A percentile compares a stretch with the other conserved stretches of the same genome.
Evolutionary conservation across 2,797 vertebrate species (phyloP).

Genomic region (Gadopsis marmoratus): DNA sequence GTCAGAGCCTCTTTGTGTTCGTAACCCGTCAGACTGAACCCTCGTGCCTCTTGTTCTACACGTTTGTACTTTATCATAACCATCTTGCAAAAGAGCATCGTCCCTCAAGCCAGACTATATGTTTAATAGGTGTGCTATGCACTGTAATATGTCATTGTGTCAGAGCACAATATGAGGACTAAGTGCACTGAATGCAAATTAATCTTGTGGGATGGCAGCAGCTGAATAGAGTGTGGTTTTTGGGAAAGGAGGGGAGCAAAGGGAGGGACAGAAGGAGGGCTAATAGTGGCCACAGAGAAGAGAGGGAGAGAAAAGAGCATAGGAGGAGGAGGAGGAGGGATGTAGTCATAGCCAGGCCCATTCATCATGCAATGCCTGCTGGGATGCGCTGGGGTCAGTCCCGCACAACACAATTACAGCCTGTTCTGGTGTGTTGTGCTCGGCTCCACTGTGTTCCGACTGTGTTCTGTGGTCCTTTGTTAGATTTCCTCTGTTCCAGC

Average conservation of each 20-base stretch:
- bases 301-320: constrained; percentile 77
- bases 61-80: constrained; percentile 72
- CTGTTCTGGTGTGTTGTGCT: constrained; percentile 81
- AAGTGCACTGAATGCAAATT: constrained; percentile 85
- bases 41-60: constrained; percentile 28
- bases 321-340: constrained; percentile 55
- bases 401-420: constrained; percentile 85
- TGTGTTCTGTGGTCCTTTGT: constrained; percentile 79
- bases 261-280: constrained; percentile 80
- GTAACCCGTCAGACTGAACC: constrained; percentile 55
- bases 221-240: constrained; percentile 82
- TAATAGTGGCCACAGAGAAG: constrained; percentile 76
- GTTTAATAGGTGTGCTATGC: constrained; percentile 81
- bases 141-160: constrained; percentile 85
- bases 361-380: constrained; percentile 87
- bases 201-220: constrained; percentile 82
- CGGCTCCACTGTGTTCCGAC: constrained; percentile 74
- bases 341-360: constrained; percentile 81
- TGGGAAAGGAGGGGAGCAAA: constrained; percentile 61
- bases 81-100: constrained; percentile 42
- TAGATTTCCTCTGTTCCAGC: constrained; percentile 68
- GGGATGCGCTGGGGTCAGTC: constrained; percentile 83
- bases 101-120: constrained; percentile 72
- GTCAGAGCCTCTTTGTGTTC: constrained; percentile 64
- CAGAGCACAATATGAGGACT: constrained; percentile 80